A percentile compares a stretch with the other conserved stretches of the same genome.
Conservation (phyloP, 2,888 invertebrate species). For the Cataglyphis altisquamis region DNA sequence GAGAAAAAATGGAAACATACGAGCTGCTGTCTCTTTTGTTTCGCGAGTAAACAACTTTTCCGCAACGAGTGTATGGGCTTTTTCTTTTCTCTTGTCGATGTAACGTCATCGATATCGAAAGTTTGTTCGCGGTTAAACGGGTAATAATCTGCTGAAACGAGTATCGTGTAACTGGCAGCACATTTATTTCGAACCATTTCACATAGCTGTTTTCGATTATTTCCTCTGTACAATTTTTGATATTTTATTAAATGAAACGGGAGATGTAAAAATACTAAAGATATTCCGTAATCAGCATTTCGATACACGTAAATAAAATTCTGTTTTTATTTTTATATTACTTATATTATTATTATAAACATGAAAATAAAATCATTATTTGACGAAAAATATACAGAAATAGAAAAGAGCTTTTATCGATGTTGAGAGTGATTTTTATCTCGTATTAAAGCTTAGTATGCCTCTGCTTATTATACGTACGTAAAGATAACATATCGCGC, state of each 20-base stretch:
- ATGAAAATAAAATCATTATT: neutral
- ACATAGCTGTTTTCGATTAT: slow-evolving; percentile 6
- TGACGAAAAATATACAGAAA: neutral
- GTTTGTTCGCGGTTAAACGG: slow-evolving; percentile 17
- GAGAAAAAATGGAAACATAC: neutral
- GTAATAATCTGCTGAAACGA: slow-evolving; percentile 17
- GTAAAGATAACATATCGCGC: neutral
- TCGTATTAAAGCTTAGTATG: neutral
- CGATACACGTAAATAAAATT: neutral
- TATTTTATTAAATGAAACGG: neutral
- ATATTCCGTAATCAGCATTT: neutral
- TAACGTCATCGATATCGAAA: slow-evolving; percentile 15
- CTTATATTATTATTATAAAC: neutral
- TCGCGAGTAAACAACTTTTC: slow-evolving; percentile 44
- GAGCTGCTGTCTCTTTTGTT: slow-evolving; percentile 40
- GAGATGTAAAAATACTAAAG: neutral
- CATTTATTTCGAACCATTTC: neutral
- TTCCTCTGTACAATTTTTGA: neutral
- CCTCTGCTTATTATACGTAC: no score
- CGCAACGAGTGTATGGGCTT: slow-evolving; percentile 8
- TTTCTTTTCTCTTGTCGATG: slow-evolving; percentile 2
- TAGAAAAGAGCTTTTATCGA: neutral
- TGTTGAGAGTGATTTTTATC: neutral
- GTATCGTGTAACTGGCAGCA: neutral
- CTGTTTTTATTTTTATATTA: neutral